Evolutionary conservation across 2,888 invertebrate species (phyloP), one percentile per base, ranked within the genome.

Genomic region (Ophion obscuratus): DNA sequence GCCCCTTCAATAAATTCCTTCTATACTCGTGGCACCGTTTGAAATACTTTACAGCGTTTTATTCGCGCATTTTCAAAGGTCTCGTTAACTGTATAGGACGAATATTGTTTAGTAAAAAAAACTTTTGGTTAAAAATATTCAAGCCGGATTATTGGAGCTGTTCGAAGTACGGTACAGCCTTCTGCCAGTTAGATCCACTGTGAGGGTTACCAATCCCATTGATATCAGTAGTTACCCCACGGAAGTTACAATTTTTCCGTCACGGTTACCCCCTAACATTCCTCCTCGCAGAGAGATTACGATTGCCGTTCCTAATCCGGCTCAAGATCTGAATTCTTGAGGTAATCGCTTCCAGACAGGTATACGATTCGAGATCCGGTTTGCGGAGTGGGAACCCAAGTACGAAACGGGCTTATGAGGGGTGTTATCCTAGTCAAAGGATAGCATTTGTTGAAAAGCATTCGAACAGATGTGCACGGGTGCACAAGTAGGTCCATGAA

Each of bases 281-380:
- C 57, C 17, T 31, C 31, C 11, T n/a, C 2, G 6, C 71, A 59
- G 57, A 59, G 20, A 6, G 59, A 73, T 73, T 73, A 57, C 71
- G 59, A 73, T 70, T 53, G 70, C 70, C 36, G 71, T 73, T n/a
- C 5, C 36, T 73, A 73, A 73, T 73, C 31, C 71, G 59, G 36
- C 31, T 73, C 47, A 36, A 11, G 20, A 59, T 71, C n/a, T 17
- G 31, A 31, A 57, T 57, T 36, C 31, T 10, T 9, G 20, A 36
- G 71, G 36, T 36, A n/a, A 11, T 59, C 59, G 53, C 11, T 27
- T 24, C 20, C 17, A 68, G 20, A 14, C 44, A 70, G 47, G 47
- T 27, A 70, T 70, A 53, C 70, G 70, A 70, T 47, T 70, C 47
- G 70, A 70, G 44, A 20, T 53, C 14, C 53, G 53, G 53, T 27